Base-by-base conservation (phyloP, 2,888 invertebrate species). In the Ochlodes sylvanus region DNA sequence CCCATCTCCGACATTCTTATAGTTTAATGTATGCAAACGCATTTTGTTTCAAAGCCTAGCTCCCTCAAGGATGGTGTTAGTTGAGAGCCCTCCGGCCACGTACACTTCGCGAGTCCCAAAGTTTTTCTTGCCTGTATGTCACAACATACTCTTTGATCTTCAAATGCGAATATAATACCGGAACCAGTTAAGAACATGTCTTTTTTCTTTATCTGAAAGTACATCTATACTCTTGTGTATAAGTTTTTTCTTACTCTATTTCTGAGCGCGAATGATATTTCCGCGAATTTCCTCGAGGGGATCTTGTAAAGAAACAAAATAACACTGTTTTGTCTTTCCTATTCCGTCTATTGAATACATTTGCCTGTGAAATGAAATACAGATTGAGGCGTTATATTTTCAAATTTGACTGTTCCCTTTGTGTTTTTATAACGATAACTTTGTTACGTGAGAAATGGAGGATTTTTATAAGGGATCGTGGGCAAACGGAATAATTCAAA, bases 1-100 rank as follows among this genome's bases (percentile, higher is more conserved):
- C 90, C 52, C 54, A 62, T 92, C 91, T 92, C 79, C 83, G 82
- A 92, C 92, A 92, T 92, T 92, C 93, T 92, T 91, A 91, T 85
- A 90, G 87, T 92, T 93, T 92, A 92, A 93, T 92, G 89, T 93
- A 93, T 93, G 93, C 92, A 93, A 93, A 93, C 92, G 92, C 92
- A 93, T 92, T 93, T 93, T 93, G 92, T 93, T 92, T 91, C 92
- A 91, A 92, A 93, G 92, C 89, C 87, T 87, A 80, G 86, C 86
- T 67, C 92, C 90, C 92, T 87, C 84, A 86, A 86, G 88, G 79
- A 88, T 83, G 88, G 88, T 86, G 88, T 89, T 89, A 86, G 84
- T 86, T 74, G 80, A 86, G 85, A 82, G 82, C 91, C 92, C 90
- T 88, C 86, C 65, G 83, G 91, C 89, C 76, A 73, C 79, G 84